phyloP scores from a whole-genome alignment of 2,113 vertebrate genomes.

The Ptilonorhynchus violaceus region DNA sequence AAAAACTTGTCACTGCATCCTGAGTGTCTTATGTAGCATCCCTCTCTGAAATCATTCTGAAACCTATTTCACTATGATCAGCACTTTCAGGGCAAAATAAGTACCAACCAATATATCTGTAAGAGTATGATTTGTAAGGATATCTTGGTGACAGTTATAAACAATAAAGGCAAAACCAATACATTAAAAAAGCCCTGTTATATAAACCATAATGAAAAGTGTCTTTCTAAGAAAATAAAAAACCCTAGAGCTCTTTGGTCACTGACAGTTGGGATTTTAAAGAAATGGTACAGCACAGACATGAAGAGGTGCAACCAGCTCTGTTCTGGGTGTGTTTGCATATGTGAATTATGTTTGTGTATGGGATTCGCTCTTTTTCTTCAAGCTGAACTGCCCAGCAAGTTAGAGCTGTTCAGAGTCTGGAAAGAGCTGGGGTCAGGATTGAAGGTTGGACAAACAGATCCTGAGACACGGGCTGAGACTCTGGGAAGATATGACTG shows the following conservation, averaged over 20 bases:
- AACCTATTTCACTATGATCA: background rate
- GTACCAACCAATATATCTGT: background rate
- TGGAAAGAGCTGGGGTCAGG: background rate
- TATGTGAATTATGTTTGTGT: background rate
- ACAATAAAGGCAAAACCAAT: background rate
- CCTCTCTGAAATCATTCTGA: background rate
- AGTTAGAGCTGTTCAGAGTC: background rate
- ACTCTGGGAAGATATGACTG: too few species aligned
- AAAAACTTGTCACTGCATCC: background rate
- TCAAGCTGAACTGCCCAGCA: background rate
- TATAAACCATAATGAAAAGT: background rate
- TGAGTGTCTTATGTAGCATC: background rate
- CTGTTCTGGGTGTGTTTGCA: background rate
- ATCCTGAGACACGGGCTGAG: too few species aligned
- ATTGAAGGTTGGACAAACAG: background rate
- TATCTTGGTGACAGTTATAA: background rate
- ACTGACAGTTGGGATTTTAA: background rate
- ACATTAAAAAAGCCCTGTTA: background rate
- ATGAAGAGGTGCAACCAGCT: background rate
- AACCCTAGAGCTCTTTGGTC: background rate
- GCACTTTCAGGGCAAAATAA: background rate
- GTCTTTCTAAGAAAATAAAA: background rate
- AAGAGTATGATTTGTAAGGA: background rate
- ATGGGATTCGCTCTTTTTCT: accelerated
- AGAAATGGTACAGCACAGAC: background rate